Percentiles rank a stretch among this genome's conserved stretches.
These are phyloP conservation scores for Lophura nycthemera DNA, from an alignment of 2,113 vertebrate genomes.

Conservation along the genomic window DNA sequence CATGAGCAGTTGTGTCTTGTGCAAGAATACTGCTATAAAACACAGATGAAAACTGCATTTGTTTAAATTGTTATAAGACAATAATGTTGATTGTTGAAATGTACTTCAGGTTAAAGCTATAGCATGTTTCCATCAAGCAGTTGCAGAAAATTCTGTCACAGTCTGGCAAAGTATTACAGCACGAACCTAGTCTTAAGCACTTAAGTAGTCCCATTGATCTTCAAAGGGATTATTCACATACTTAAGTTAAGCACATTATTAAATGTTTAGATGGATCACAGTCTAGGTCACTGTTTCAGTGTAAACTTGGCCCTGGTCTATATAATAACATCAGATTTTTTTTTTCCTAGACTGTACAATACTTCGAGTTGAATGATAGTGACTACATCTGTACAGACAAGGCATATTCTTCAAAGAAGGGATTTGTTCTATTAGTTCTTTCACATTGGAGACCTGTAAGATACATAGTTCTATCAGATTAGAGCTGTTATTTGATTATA, in stretches of 20 bases:
- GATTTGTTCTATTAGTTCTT: not conserved
- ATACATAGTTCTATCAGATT: not conserved
- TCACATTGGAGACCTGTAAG: not conserved
- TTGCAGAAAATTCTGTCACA: not conserved
- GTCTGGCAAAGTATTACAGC: not conserved
- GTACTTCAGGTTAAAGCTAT: not conserved
- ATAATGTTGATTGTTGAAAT: not conserved
- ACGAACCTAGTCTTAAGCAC: not conserved
- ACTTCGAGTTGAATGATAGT: not conserved
- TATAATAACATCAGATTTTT: not conserved
- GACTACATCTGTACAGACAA: not conserved
- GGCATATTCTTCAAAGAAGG: not conserved
- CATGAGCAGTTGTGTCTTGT: not conserved
- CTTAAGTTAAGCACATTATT: not conserved
- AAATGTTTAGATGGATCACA: slow-evolving; percentile 16
- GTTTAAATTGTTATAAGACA: not conserved
- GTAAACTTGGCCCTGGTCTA: not conserved
- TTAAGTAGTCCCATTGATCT: slow-evolving; percentile 13
- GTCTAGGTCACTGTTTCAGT: not conserved
- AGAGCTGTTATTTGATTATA: not conserved
- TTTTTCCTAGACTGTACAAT: not conserved
- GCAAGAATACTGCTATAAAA: not conserved
- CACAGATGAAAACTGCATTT: not conserved
- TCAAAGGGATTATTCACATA: slow-evolving; percentile 16
- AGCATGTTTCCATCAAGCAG: not conserved